Percentiles rank a stretch among this genome's conserved stretches.
Evolutionary conservation across 2,113 vertebrate species (phyloP).

Genomic region (Microcebus murinus): DNA sequence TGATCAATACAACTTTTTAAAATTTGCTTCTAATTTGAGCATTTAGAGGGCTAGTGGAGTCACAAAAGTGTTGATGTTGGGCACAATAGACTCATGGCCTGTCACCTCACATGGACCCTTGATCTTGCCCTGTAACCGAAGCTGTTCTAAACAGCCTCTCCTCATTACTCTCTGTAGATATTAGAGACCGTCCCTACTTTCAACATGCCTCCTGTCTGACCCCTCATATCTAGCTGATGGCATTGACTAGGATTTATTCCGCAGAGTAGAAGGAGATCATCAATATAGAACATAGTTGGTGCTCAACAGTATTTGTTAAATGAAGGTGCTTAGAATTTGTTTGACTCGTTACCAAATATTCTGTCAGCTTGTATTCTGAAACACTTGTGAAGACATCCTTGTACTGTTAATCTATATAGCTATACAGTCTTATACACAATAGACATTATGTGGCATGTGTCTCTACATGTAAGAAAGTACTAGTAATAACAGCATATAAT

Average conservation of each 20-base stretch:
- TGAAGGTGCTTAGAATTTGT: neutral
- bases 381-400: neutral
- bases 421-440: neutral
- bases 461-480: neutral
- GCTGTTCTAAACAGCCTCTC: neutral
- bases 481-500: neutral
- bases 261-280: neutral
- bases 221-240: neutral
- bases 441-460: neutral
- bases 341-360: neutral
- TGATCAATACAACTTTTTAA: neutral
- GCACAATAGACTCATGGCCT: neutral
- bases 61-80: neutral
- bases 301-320: neutral
- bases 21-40: neutral
- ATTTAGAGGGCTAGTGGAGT: neutral
- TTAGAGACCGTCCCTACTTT: neutral
- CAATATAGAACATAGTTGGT: neutral
- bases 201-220: neutral
- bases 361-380: neutral
- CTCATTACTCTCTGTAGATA: neutral
- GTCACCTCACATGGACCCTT: neutral
- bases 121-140: neutral
- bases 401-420: neutral
- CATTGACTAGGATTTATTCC: neutral